These are phyloP conservation scores for Cryptus armator DNA, from an alignment of 2,888 invertebrate species.

Conservation along the genomic window DNA sequence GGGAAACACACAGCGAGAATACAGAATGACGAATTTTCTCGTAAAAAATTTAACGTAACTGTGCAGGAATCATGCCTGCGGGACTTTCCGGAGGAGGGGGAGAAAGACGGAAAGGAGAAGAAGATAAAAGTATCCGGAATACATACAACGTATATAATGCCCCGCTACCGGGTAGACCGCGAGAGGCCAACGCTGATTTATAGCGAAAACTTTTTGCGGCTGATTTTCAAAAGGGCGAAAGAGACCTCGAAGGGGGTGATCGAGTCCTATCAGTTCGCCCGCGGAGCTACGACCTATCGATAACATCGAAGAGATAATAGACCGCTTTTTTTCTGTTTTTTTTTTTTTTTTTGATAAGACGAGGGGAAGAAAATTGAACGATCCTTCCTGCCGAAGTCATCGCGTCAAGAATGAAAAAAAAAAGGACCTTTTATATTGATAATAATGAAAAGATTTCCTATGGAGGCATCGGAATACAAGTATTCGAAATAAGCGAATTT, in stretches of 20 bases:
- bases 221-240: constrained; percentile 19
- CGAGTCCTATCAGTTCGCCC: not conserved
- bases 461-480: too few relatives aligned
- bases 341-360: not conserved
- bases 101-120: not conserved
- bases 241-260: not conserved
- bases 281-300: not conserved
- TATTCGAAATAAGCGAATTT: too few relatives aligned
- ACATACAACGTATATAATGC: not conserved
- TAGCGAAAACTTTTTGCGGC: constrained; percentile 6
- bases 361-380: constrained; percentile 2
- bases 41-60: constrained; percentile 31
- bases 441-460: not conserved
- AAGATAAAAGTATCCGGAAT: not conserved
- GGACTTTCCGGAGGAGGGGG: not conserved
- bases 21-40: constrained; percentile 9
- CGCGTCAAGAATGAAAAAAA: not conserved
- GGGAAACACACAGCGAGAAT: not conserved
- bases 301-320: constrained; percentile 1
- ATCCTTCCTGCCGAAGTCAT: not conserved
- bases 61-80: constrained; percentile 14
- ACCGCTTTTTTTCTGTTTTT: not conserved
- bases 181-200: constrained; percentile 20
- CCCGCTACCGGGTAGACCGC: not conserved
- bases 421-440: not conserved